Percentiles rank a stretch among this genome's conserved stretches.
Evolutionary conservation across 2,797 vertebrate species (phyloP).

Genomic region (Chromobotia macracanthus): DNA sequence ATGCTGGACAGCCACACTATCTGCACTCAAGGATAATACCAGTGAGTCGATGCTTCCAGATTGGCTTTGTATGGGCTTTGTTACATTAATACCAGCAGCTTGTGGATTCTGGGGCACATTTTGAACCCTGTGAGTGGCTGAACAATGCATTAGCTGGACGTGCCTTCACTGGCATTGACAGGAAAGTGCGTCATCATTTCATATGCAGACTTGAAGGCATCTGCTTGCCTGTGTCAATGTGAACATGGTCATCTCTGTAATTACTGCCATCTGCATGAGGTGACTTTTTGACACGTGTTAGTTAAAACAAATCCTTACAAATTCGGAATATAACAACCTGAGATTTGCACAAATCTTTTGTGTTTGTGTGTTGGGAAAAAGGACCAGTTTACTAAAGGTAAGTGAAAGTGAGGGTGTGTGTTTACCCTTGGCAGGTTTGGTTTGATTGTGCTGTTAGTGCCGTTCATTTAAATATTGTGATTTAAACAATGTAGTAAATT

Average conservation of each 20-base stretch:
- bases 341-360: neutral
- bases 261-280: neutral
- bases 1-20: constrained; percentile 12
- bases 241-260: neutral
- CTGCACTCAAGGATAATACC: constrained; percentile 8
- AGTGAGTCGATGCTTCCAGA: constrained; percentile 28
- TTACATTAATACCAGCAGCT: constrained; percentile 62
- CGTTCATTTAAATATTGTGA: too few species aligned
- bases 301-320: neutral
- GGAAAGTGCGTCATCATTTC: neutral
- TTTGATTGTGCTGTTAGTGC: too few species aligned
- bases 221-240: neutral
- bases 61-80: constrained; percentile 65
- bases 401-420: neutral
- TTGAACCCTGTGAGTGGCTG: constrained; percentile 31
- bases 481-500: too few species aligned
- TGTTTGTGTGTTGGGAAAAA: too few species aligned
- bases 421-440: neutral
- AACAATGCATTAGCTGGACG: constrained; percentile 31
- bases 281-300: neutral
- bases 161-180: constrained; percentile 25
- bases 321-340: neutral
- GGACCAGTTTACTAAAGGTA: neutral
- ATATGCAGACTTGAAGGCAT: neutral
- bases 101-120: constrained; percentile 48